Evolutionary conservation across 2,797 vertebrate species (phyloP).

Genomic region (Falco concolor): DNA sequence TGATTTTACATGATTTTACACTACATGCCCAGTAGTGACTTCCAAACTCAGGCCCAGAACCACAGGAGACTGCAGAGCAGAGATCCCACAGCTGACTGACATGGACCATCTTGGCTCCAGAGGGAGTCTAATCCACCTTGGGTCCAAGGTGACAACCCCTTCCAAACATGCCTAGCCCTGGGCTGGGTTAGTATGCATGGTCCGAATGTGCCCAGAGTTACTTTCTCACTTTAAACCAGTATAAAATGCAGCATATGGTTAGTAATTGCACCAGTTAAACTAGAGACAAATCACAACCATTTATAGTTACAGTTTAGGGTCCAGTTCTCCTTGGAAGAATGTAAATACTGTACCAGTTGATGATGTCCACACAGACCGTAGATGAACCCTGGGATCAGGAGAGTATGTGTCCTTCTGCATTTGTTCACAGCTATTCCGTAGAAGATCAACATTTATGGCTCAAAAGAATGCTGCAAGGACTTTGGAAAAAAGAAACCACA

Average conservation of each 20-base stretch:
- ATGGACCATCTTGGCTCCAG: not conserved
- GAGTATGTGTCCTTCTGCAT: not conserved
- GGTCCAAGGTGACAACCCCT: not conserved
- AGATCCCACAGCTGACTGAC: not conserved
- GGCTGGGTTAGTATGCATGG: not conserved
- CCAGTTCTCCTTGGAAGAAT: not conserved
- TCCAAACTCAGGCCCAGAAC: not conserved
- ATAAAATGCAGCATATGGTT: not conserved
- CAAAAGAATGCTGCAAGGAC: not conserved
- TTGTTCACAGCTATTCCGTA: not conserved
- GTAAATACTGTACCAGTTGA: not conserved
- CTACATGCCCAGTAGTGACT: not conserved
- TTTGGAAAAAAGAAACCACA: not conserved
- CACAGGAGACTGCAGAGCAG: not conserved
- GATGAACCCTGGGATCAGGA: not conserved
- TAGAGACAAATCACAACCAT: not conserved
- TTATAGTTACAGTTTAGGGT: not conserved
- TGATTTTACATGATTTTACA: not conserved
- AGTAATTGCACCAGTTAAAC: not conserved
- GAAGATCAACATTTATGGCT: not conserved
- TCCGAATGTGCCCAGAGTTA: not conserved
- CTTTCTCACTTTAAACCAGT: not conserved
- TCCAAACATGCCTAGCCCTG: not conserved
- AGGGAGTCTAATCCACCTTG: not conserved
- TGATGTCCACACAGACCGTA: not conserved